A percentile compares a stretch with the other conserved stretches of the same genome.
Evolutionary conservation across 2,113 vertebrate genomes (phyloP).

Genomic region (Scopus umbretta): DNA sequence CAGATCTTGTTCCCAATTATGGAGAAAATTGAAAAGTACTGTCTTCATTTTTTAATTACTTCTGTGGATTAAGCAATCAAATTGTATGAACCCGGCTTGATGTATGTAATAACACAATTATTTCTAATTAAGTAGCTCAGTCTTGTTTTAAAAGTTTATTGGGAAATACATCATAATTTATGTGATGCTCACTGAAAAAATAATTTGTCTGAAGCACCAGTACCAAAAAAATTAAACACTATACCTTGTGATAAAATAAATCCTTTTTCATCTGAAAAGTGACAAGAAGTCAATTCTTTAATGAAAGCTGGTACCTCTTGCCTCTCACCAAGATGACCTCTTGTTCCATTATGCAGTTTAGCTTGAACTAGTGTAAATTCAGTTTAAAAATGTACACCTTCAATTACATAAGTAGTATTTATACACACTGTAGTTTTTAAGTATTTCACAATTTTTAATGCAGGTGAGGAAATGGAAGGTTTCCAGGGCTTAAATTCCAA

Average conservation of each 20-base stretch:
- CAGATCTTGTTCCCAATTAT: not conserved
- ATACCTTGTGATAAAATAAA: not conserved
- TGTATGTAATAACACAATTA: not conserved
- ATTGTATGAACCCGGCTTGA: not conserved
- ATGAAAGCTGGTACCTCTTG: not conserved
- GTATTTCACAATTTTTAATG: not conserved
- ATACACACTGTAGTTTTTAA: not conserved
- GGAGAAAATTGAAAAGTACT: not conserved
- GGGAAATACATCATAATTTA: not conserved
- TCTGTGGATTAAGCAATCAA: not conserved
- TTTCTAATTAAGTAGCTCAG: not conserved
- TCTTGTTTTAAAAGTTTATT: not conserved
- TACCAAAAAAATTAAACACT: not conserved
- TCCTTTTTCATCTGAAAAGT: not conserved
- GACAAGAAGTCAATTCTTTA: not conserved
- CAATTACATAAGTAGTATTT: not conserved
- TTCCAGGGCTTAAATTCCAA: not conserved
- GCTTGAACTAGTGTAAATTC: not conserved
- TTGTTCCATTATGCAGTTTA: not conserved
- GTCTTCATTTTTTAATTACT: not conserved
- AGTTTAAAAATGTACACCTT: not conserved
- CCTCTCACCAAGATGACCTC: not conserved
- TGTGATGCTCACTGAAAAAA: not conserved
- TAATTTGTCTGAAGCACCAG: not conserved
- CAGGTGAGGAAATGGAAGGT: not conserved